Evolutionary conservation across 2,888 invertebrate species (phyloP), one percentile per base, ranked within the genome.

Genomic region (Tridacna crocea): DNA sequence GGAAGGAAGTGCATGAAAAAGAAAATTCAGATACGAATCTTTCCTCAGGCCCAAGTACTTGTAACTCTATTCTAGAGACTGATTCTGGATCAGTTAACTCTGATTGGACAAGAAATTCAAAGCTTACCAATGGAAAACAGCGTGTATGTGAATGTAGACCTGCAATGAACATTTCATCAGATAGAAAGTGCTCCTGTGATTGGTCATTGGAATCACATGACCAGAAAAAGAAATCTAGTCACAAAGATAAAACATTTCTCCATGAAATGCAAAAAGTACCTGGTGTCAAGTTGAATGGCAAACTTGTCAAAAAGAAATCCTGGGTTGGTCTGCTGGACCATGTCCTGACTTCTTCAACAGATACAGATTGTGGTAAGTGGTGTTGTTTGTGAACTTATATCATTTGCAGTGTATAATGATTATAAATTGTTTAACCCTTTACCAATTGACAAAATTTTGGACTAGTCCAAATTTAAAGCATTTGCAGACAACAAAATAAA

Each of bases 71-170:
- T n/a, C 73, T 47, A 58, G 74, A 73, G 22, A 74, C 79, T 60
- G 79, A 79, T 47, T 74, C 72, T 24, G 27, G 51, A n/a, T 72
- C 78, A 17, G 17, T 51, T 27, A 46, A 36, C 48, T 77, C 78
- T 79, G 74, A 79, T 79, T 79, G 79, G 79, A 58, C 74, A 48
- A 66, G 36, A 27, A 58, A 66, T 68, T 74, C 13, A 27, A 46
- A 65, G 26, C 60, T 58, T 26, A 70, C 74, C 74, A 74, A 79
- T 66, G 65, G 72, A 15, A 60, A 22, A 22, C n/a, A 47, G 27
- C 13, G 61, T 61, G 22, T n/a, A 4, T 61, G 61, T 61, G 61
- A 61, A 10, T 61, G 61, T n/a, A 55, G 15, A 55, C 17, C 55
- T 19, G 55, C 61, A n/a, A 48, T 15, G 61, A 17, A 24, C 24